Conservation (phyloP, 2,888 invertebrate genomes). For the Chalcosyrphus nemorum region DNA sequence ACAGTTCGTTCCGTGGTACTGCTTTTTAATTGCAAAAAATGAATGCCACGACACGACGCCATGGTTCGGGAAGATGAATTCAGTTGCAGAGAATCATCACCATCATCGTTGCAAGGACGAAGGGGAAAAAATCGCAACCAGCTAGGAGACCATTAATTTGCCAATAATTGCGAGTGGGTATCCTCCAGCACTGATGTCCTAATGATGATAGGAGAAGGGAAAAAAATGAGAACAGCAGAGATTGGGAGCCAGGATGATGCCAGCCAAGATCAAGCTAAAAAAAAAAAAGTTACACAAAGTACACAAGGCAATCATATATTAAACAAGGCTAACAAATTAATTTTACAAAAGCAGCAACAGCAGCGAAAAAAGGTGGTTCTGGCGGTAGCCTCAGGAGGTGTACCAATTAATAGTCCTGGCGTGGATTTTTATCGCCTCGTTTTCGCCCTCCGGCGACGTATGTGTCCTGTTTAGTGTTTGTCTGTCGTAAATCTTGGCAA, state of each 20-base stretch:
- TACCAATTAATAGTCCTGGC: slow-evolving; percentile 69
- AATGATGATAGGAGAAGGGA: slow-evolving; percentile 45
- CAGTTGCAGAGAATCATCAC: not conserved
- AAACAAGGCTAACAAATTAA: slow-evolving; percentile 58
- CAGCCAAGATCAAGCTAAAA: not conserved
- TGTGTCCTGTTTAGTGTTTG: slow-evolving; percentile 66
- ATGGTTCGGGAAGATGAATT: not conserved
- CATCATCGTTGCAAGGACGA: not conserved
- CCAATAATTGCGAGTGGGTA: slow-evolving; percentile 61
- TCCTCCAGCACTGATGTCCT: slow-evolving; percentile 21
- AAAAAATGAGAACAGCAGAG: not conserved
- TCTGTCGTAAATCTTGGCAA: slow-evolving; percentile 69
- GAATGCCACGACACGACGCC: not conserved
- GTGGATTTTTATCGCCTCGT: slow-evolving; percentile 69
- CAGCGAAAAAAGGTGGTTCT: no score
- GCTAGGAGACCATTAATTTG: slow-evolving; percentile 56
- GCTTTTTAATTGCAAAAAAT: slow-evolving; percentile 23
- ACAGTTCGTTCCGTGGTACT: no score
- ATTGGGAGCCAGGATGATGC: slow-evolving; percentile 4
- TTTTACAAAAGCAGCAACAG: slow-evolving; percentile 29
- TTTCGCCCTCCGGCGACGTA: slow-evolving; percentile 53
- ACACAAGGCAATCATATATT: slow-evolving; percentile 59
- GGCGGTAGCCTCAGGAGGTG: not conserved
- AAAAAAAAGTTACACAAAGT: not conserved
- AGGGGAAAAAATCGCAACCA: not conserved